phyloP scores from a whole-genome alignment of 1,140 invertebrate species.

The Diachasma alloeum region DNA sequence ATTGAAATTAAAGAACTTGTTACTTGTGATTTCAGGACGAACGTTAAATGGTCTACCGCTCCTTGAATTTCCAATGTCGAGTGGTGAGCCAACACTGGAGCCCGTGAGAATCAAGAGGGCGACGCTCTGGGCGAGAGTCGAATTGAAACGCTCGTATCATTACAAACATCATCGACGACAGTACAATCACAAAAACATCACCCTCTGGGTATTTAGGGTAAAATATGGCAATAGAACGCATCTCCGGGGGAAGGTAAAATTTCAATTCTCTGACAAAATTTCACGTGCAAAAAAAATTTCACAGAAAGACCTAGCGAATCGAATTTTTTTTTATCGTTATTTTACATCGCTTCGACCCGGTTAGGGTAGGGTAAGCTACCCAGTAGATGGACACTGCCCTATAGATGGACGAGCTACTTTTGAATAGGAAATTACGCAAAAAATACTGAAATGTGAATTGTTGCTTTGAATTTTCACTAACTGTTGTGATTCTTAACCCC shows the following conservation, averaged over 20 bases:
- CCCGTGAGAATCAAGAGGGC: slow-evolving; percentile 77
- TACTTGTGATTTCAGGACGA: slow-evolving; percentile 70
- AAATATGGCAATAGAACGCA: slow-evolving; percentile 68
- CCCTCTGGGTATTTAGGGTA: slow-evolving; percentile 74
- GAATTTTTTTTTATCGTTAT: too few species aligned
- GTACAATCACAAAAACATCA: slow-evolving; percentile 66
- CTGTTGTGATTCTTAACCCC: too few species aligned
- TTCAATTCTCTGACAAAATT: not conserved
- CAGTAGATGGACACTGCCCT: too few species aligned
- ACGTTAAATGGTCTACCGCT: slow-evolving; percentile 84
- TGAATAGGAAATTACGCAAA: too few species aligned
- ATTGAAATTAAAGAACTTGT: not conserved
- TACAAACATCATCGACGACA: slow-evolving; percentile 62
- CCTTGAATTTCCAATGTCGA: slow-evolving; percentile 80
- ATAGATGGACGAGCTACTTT: too few species aligned
- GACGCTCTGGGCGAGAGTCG: slow-evolving; percentile 78
- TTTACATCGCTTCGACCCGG: too few species aligned
- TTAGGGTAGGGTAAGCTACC: too few species aligned
- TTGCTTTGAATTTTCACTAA: too few species aligned
- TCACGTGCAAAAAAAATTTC: not conserved
- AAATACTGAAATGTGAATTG: too few species aligned
- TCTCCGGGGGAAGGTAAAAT: slow-evolving; percentile 68
- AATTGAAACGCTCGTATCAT: slow-evolving; percentile 66
- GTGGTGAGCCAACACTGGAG: slow-evolving; percentile 66
- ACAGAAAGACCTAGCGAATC: too few species aligned